phyloP scores from a whole-genome alignment of 23 tunicate genomes.

The Ciona savignyi region DNA sequence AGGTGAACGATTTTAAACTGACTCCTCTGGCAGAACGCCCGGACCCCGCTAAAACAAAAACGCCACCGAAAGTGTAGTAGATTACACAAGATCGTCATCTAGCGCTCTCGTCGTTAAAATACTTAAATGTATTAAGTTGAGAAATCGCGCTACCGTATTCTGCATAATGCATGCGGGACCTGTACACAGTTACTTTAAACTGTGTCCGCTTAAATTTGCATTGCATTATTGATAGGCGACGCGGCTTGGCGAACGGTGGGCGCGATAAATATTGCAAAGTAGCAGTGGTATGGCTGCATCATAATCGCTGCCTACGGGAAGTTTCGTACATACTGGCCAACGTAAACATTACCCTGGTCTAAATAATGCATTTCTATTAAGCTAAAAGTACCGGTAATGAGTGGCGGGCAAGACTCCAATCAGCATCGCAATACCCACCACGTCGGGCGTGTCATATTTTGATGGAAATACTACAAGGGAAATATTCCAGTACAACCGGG shows the following conservation, averaged over 20 bases:
- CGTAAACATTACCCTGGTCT: not conserved
- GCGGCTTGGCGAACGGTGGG: not conserved
- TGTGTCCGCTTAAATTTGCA: not conserved
- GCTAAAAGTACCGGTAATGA: conserved; percentile 1
- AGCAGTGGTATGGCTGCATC: not conserved
- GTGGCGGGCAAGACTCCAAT: not conserved
- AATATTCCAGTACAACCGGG: no score
- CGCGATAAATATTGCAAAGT: not conserved
- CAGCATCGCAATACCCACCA: not conserved
- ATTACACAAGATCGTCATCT: no score
- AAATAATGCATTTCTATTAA: not conserved
- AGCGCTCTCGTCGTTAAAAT: no score
- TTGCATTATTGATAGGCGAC: not conserved
- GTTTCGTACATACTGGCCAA: not conserved
- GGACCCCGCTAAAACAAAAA: no score
- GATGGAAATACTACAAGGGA: no score
- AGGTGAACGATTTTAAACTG: no score
- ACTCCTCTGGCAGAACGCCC: no score
- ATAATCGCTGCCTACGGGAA: not conserved
- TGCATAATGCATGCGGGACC: no score
- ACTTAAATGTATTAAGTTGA: no score
- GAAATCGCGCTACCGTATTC: no score
- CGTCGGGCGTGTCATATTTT: not conserved
- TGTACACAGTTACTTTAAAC: no score
- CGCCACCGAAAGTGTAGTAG: no score